Evolutionary conservation across 2,113 vertebrate species (phyloP), one percentile per base, ranked within the genome.

Genomic region (Salvelinus alpinus): DNA sequence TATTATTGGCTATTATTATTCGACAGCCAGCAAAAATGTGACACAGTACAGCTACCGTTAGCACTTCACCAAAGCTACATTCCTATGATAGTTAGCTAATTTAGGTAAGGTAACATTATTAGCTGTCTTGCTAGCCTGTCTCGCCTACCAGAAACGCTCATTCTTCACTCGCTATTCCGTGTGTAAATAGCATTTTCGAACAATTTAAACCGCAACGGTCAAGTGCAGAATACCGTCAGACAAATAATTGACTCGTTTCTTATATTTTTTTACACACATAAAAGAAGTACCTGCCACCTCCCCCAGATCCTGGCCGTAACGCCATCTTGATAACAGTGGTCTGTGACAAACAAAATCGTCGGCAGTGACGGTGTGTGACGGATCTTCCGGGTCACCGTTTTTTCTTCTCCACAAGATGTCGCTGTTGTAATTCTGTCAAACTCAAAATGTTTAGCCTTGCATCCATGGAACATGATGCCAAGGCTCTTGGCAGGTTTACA

Each of bases 291-390:
- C 93, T 94, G 90, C 94, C 88, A 80, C 92, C 93, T 85, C 94
- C 92, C 27, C 95, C 95, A 34, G 94, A 84, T 89, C 95, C 95
- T 70, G 95, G 94, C 90, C 95, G 94, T 87, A 96, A 90, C 95
- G 95, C 95, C 96, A 96, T 97, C 92, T 96, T 95, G 86, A 92
- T 82, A 85, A 84, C 84, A 87, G 88, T 80, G 84, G 87, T 90
- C 81, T 82, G 62, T 65, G 48, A 71, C 27, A 31, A 70, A 9
- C 64, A 65, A 65, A 89, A 88, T 88, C 81, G 88, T 94, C 89
- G 90, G 67, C 27, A 11, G 27, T 27, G 64, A 81, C 64, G 68
- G 0, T 0, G 0, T 3, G 34, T 20, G 0, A 1, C 2, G 44
- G 70, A 67, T 77, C 80, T 88, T 88, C 88, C 38, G 82, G 78